Evolutionary conservation across 1,140 invertebrate genomes (phyloP).

Genomic region (Centruroides sculpturatus): DNA sequence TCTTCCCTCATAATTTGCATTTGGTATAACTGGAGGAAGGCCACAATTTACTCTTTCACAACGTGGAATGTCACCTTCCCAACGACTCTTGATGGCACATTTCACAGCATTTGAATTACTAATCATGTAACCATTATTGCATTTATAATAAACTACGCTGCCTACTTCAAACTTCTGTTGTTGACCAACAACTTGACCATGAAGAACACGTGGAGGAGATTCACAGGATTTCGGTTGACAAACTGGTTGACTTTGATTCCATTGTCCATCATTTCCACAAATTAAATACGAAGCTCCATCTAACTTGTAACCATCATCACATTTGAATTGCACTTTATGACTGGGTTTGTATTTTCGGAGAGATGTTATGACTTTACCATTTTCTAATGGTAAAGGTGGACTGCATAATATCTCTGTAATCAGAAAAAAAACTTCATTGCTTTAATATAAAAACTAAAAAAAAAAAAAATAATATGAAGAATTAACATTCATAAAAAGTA

Average conservation of each 20-base stretch:
- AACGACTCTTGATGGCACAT: conserved; percentile 12
- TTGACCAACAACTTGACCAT: conserved; percentile 17
- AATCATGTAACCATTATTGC: conserved; percentile 22
- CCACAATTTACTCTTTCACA: conserved; percentile 15
- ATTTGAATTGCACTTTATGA: conserved; percentile 6
- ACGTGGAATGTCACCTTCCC: conserved; percentile 7
- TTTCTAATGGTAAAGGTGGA: conserved; percentile 2
- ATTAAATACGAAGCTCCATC: conserved; percentile 3
- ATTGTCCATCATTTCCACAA: conserved; percentile 6
- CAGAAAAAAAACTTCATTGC: not conserved
- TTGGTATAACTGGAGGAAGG: not conserved
- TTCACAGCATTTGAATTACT: conserved; percentile 5
- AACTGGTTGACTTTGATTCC: conserved; percentile 7
- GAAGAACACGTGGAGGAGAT: conserved; percentile 20
- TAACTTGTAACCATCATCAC: conserved; percentile 12
- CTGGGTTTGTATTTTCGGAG: not conserved
- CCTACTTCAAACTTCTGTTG: conserved; percentile 15
- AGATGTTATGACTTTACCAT: conserved; percentile 2
- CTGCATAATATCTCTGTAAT: conserved; percentile 9
- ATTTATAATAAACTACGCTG: conserved; percentile 21
- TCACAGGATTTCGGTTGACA: conserved; percentile 23
- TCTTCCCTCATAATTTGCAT: conserved; percentile 6
- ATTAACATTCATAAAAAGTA: no score
- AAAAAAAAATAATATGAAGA: no score
- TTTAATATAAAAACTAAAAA: no score